Evolutionary conservation across 2,888 invertebrate genomes (phyloP), one percentile per base, ranked within the genome.

Genomic region (Polietes domitor): DNA sequence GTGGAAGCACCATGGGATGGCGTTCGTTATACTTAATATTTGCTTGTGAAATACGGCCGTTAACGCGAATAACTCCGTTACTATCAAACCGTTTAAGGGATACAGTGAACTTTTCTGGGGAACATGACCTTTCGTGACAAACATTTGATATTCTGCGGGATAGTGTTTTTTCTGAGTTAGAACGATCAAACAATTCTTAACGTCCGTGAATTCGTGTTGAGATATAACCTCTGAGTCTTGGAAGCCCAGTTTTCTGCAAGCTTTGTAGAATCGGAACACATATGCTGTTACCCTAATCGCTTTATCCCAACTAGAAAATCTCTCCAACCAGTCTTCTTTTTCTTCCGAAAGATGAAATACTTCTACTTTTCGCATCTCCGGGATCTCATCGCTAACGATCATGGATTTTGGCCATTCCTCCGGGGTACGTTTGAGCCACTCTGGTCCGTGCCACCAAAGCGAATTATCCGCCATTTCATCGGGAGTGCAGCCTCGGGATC

Each of bases 361-460:
- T n/a, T n/a, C n/a, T n/a, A n/a, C n/a, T n/a, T n/a, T n/a, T n/a
- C n/a, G n/a, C n/a, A n/a, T n/a, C n/a, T n/a, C n/a, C n/a, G n/a
- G n/a, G n/a, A n/a, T n/a, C n/a, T n/a, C n/a, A n/a, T n/a, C n/a
- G n/a, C n/a, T n/a, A n/a, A n/a, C n/a, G n/a, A 85, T 53, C n/a
- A n/a, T n/a, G n/a, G n/a, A n/a, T n/a, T n/a, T n/a, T n/a, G n/a
- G n/a, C n/a, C n/a, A n/a, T n/a, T 43, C 58, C 10, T 43, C 24
- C 0, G 50, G 21, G 15, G 26, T 0, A 0, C 65, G 70, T 21
- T 12, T 9, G 21, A 86, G 63, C 81, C 80, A 84, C 7, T 0
- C 0, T 47, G 75, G 85, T 0, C 80, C 84, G 15, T 77, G 41
- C 85, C 78, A 86, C 83, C 80, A 84, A 2, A 85, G 28, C n/a